Evolutionary conservation across 2,888 invertebrate genomes (phyloP).

Genomic region (Physocephala rufipes): DNA sequence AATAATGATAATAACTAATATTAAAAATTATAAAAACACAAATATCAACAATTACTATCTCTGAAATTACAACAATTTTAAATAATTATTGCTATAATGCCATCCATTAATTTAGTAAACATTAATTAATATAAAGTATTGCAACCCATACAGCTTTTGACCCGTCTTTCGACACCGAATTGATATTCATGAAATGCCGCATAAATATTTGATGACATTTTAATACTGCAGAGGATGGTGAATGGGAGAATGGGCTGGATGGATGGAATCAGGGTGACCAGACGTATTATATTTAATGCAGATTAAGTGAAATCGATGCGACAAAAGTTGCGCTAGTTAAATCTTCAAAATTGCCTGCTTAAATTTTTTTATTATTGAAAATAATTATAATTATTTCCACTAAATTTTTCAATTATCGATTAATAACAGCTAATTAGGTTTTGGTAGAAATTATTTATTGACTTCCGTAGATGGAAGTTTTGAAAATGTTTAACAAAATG

Average conservation of each 20-base stretch:
- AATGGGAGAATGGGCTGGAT: neutral
- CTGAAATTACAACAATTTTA: too few relatives aligned
- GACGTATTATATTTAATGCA: too few relatives aligned
- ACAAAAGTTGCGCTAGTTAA: neutral
- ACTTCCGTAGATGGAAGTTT: too few relatives aligned
- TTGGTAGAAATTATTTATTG: neutral
- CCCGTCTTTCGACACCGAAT: neutral
- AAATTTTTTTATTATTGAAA: neutral
- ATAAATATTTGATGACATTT: constrained; percentile 7
- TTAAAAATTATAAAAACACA: too few relatives aligned
- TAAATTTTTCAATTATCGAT: neutral
- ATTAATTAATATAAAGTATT: too few relatives aligned
- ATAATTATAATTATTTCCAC: neutral
- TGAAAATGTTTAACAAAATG: too few relatives aligned
- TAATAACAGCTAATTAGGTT: neutral
- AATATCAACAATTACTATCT: too few relatives aligned
- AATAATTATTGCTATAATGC: too few relatives aligned
- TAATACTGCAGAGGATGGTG: too few relatives aligned
- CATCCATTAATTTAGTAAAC: too few relatives aligned
- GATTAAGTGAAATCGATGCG: neutral
- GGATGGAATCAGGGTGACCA: neutral
- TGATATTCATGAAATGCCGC: neutral
- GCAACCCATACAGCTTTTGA: too few relatives aligned
- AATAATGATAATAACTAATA: too few relatives aligned
- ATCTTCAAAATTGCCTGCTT: neutral